Conservation (phyloP, 1,140 invertebrate genomes). For the Ceratina calcarata region DNA sequence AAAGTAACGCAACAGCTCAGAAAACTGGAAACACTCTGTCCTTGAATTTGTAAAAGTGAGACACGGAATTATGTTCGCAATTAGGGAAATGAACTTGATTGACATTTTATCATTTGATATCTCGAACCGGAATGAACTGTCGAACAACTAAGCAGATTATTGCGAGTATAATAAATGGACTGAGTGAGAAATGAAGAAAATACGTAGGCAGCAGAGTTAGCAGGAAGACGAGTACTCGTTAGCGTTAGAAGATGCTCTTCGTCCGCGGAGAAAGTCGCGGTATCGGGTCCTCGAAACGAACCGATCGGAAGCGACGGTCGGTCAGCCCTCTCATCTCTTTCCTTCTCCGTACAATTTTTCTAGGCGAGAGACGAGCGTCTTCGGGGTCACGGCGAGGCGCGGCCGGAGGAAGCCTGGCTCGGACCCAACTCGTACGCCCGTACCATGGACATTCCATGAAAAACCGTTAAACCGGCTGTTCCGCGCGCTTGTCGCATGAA, state of each 20-base stretch:
- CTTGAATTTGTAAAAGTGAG: no score
- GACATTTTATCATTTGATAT: no score
- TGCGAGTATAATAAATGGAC: no score
- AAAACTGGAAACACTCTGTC: no score
- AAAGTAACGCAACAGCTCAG: no score
- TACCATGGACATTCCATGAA: slow-evolving; percentile 74
- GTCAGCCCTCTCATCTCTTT: slow-evolving; percentile 60
- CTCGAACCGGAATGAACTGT: no score
- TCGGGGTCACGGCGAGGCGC: slow-evolving; percentile 77
- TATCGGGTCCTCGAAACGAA: slow-evolving; percentile 14
- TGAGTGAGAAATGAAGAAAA: no score
- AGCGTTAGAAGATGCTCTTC: background rate
- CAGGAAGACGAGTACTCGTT: no score
- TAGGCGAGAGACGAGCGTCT: slow-evolving; percentile 66
- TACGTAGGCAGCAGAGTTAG: no score
- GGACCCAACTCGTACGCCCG: slow-evolving; percentile 73
- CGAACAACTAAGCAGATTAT: no score
- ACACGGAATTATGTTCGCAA: no score
- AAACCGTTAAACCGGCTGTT: slow-evolving; percentile 77
- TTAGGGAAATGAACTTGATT: no score
- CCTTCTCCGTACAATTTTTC: slow-evolving; percentile 45
- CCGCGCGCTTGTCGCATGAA: slow-evolving; percentile 60
- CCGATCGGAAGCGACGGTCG: slow-evolving; percentile 39
- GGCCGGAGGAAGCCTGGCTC: slow-evolving; percentile 75
- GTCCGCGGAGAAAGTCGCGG: slow-evolving; percentile 73